These are phyloP conservation scores for Elegia similella DNA, from an alignment of 2,888 invertebrate species.

Conservation along the genomic window DNA sequence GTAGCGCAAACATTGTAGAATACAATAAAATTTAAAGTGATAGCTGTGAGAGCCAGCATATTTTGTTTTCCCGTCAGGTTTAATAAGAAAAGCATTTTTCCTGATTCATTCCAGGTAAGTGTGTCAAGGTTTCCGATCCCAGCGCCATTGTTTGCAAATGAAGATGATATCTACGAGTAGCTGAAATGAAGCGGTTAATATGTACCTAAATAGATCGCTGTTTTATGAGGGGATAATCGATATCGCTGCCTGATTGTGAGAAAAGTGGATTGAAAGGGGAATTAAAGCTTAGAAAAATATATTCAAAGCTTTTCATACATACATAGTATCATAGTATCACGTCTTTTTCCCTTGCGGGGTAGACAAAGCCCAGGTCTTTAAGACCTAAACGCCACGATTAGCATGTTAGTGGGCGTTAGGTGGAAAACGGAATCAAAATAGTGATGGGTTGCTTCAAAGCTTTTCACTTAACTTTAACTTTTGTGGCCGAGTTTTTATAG, in stretches of 20 bases:
- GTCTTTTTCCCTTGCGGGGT: no score
- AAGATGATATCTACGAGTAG: slow-evolving; percentile 12
- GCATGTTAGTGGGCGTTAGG: no score
- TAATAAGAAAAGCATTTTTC: slow-evolving; percentile 14
- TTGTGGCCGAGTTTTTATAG: no score
- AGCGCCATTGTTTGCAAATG: slow-evolving; percentile 15
- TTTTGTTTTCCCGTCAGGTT: slow-evolving; percentile 7
- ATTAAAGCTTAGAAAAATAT: no score
- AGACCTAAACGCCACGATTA: no score
- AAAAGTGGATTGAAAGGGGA: not conserved
- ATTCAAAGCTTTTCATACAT: no score
- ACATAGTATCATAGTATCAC: no score
- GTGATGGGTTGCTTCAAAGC: no score
- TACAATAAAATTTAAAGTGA: not conserved
- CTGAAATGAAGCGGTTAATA: slow-evolving; percentile 7
- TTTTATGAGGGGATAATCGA: slow-evolving; percentile 9
- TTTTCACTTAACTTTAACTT: no score
- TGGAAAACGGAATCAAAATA: no score
- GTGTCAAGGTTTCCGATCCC: slow-evolving; percentile 14
- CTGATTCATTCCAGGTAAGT: slow-evolving; percentile 16
- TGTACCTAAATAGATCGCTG: slow-evolving; percentile 10
- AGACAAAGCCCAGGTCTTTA: no score
- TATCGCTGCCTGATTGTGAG: not conserved
- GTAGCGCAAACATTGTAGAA: not conserved
- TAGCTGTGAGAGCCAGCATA: not conserved